A percentile compares a stretch with the other conserved stretches of the same genome.
Conservation (phyloP, 2,888 invertebrate genomes). For the Sphecodes monilicornis region DNA sequence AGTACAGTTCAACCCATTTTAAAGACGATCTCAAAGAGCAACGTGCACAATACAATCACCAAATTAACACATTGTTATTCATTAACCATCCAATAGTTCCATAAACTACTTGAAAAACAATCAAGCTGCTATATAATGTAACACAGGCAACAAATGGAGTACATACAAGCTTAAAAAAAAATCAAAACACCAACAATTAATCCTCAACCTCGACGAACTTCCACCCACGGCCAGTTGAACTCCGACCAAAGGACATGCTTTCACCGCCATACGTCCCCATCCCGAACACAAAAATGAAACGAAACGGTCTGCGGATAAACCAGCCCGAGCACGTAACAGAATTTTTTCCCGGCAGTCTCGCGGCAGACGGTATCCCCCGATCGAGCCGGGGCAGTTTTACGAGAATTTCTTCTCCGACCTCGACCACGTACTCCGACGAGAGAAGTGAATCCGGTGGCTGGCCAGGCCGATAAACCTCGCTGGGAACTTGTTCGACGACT, state of each 20-base stretch:
- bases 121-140: background rate
- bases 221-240: background rate
- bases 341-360: background rate
- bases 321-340: constrained; percentile 3
- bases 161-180: background rate
- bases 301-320: background rate
- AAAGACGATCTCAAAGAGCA: no score
- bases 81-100: no score
- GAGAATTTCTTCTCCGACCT: constrained; percentile 2
- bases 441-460: background rate
- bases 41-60: no score
- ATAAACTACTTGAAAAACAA: background rate
- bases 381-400: background rate
- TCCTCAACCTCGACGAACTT: background rate
- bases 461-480: background rate
- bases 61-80: no score
- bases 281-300: background rate
- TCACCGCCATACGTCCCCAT: background rate
- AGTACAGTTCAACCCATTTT: no score
- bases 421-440: background rate
- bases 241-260: background rate
- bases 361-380: constrained; percentile 10
- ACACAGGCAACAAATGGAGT: background rate
- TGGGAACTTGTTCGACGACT: background rate
- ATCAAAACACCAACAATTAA: background rate